Base-by-base conservation (phyloP, 2,888 invertebrate species). In the Podotricha telesiphe region DNA sequence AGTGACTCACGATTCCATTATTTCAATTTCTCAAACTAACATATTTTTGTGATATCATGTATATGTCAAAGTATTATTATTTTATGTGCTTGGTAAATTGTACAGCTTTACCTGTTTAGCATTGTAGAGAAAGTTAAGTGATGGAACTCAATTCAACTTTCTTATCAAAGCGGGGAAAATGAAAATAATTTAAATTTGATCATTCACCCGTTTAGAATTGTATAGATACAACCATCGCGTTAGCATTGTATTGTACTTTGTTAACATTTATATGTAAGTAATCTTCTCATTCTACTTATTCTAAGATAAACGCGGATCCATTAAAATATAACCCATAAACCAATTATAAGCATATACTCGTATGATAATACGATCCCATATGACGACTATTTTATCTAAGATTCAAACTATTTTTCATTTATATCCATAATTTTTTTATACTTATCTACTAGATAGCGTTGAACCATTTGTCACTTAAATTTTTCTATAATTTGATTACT, bases 341-440 rank as follows among this genome's bases (percentile, higher is more conserved):
- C 2, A 10, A 17, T 17, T n/a, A 22, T 37, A 15, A 40, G 51
- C 17, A 42, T 63, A 48, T 63, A 56, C 37, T 63, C n/a, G 17
- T 19, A 58, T 58, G 15, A 34, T 45, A 58, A 47, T 58, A 66
- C 13, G 51, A 19, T 50, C 8, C 15, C 63, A 63, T 45, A 55
- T 56, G 70, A 65, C 48, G 28, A 45, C n/a, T 28, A 6, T 28
- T 6, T 28, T 6, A 6, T 28, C 2, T 28, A 28, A 4, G 28
- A 28, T 4, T 28, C 28, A 28, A 28, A 28, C 2, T 28, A 28
- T n/a, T 53, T 53, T n/a, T 53, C 22, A n/a, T 8, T 7, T 15
- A 15, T 51, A 11, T 51, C 28, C n/a, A 34, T 53, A 53, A 22
- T 22, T 22, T 34, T 53, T 3, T n/a, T n/a, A n/a, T n/a, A n/a